Evolutionary conservation across 1,140 invertebrate genomes (phyloP).

Genomic region (Psilanteris sp.): DNA sequence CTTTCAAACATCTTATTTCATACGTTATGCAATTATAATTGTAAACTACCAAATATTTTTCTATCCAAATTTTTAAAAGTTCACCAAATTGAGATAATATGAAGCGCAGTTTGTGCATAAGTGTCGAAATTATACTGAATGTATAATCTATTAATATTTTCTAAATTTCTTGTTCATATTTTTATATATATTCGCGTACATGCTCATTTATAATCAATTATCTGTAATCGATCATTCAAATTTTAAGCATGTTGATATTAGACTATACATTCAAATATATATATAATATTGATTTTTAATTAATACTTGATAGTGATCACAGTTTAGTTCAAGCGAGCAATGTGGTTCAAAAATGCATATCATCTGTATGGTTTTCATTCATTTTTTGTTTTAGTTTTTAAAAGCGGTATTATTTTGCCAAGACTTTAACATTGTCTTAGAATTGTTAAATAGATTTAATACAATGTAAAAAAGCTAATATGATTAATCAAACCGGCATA

Average conservation of each 20-base stretch:
- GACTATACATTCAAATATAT: no score
- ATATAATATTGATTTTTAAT: background rate
- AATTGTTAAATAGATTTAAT: background rate
- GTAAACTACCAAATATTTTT: no score
- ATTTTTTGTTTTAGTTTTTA: background rate
- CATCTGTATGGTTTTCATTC: no score
- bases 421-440: background rate
- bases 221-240: no score
- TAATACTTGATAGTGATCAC: conserved; percentile 8
- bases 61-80: background rate
- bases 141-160: background rate
- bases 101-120: background rate
- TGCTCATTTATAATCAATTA: no score
- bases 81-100: background rate
- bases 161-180: no score
- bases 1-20: no score
- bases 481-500: no score
- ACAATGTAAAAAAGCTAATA: background rate
- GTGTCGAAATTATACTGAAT: no score
- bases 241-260: no score
- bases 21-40: no score
- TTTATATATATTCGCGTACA: no score
- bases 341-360: background rate
- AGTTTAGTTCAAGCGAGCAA: background rate
- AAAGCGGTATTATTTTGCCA: conserved; percentile 9